A percentile compares a stretch with the other conserved stretches of the same genome.
phyloP scores from a whole-genome alignment of 2,888 invertebrate species.

The Lycocerus yunnanus region DNA sequence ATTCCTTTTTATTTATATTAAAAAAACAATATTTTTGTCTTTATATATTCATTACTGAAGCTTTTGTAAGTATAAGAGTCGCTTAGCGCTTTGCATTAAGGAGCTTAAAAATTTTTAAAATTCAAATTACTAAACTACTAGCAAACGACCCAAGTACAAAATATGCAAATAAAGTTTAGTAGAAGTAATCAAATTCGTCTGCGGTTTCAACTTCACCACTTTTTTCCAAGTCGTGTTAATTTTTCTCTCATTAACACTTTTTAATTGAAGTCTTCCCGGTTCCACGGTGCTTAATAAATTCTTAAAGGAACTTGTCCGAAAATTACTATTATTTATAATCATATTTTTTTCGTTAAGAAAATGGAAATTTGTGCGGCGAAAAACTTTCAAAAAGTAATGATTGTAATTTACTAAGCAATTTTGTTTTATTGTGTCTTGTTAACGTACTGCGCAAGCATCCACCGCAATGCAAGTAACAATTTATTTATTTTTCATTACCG shows the following conservation, averaged over 20 bases:
- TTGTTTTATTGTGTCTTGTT: background rate
- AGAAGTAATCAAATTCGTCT: conserved; percentile 33
- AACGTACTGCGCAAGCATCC: background rate
- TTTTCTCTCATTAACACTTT: conserved; percentile 43
- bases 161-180: conserved; percentile 32
- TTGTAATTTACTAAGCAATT: too few species aligned
- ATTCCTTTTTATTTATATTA: background rate
- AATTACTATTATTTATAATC: background rate
- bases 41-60: background rate
- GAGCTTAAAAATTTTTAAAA: conserved; percentile 36
- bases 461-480: background rate
- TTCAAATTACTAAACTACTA: conserved; percentile 33
- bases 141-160: conserved; percentile 12
- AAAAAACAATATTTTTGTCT: background rate
- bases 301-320: conserved; percentile 10
- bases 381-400: too few species aligned
- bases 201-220: conserved; percentile 30
- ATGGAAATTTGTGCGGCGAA: background rate
- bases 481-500: background rate
- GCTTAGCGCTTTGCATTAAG: conserved; percentile 22
- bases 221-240: conserved; percentile 36
- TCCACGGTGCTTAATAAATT: conserved; percentile 31
- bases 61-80: conserved; percentile 19
- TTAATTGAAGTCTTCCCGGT: conserved; percentile 40
- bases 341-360: background rate